phyloP scores from a whole-genome alignment of 2,888 invertebrate genomes.

The Drosophila lacicola region DNA sequence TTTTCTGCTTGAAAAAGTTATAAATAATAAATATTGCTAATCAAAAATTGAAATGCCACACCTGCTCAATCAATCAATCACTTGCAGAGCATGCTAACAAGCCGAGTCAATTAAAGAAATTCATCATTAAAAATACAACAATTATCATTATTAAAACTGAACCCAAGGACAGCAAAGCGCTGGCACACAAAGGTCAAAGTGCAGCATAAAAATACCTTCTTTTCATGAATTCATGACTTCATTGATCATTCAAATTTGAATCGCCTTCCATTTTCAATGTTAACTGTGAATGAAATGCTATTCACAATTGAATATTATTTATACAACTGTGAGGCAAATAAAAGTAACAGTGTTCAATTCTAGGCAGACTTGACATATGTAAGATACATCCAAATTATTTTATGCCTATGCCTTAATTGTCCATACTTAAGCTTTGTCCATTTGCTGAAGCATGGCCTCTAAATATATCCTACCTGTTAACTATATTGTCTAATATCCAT shows the following conservation, averaged over 20 bases:
- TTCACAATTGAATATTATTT: slow-evolving; percentile 3
- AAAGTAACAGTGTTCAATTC: neutral
- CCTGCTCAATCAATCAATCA: slow-evolving; percentile 44
- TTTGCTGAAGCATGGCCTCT: no score
- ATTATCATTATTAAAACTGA: slow-evolving; percentile 22
- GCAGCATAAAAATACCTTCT: slow-evolving; percentile 2
- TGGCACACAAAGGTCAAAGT: slow-evolving; percentile 45
- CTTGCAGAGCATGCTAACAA: slow-evolving; percentile 12
- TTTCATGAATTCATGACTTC: neutral
- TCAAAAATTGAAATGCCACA: neutral
- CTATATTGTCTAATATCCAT: no score
- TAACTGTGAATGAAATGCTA: slow-evolving; percentile 1
- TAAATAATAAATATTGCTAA: neutral
- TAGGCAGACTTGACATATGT: neutral
- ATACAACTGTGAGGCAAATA: neutral
- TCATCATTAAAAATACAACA: slow-evolving; percentile 29
- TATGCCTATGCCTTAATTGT: no score
- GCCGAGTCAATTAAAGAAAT: slow-evolving; percentile 37
- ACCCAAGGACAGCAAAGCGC: slow-evolving; percentile 32
- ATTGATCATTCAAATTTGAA: neutral
- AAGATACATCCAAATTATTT: no score
- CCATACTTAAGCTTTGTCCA: no score
- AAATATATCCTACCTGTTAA: no score
- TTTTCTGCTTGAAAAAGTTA: no score
- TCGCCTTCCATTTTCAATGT: slow-evolving; percentile 15